These are phyloP conservation scores for Oedothorax gibbosus DNA, from an alignment of 1,140 invertebrate genomes.

Conservation along the genomic window DNA sequence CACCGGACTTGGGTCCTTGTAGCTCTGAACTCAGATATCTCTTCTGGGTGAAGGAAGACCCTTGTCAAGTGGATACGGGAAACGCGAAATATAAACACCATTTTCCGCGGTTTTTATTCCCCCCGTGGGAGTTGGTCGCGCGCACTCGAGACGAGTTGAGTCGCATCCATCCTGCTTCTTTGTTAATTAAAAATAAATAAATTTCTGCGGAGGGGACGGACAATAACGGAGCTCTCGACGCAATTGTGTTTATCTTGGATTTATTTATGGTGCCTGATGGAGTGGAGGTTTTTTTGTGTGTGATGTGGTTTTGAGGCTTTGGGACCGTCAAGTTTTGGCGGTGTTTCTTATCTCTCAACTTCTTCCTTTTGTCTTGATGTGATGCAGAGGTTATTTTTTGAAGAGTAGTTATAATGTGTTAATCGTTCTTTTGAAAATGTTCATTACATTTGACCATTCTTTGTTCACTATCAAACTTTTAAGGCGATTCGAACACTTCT, in stretches of 20 bases:
- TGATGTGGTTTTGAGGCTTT: no score
- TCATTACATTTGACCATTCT: no score
- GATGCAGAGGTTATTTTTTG: no score
- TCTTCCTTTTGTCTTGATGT: conserved; percentile 19
- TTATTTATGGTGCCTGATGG: conserved; percentile 53
- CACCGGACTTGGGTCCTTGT: no score
- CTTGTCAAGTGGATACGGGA: conserved; percentile 51
- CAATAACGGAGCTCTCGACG: conserved; percentile 54
- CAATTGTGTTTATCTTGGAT: conserved; percentile 60
- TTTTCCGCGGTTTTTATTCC: conserved; percentile 42
- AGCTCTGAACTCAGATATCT: no score
- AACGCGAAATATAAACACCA: conserved; percentile 59
- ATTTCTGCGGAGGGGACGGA: conserved; percentile 53
- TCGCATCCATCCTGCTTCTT: conserved; percentile 31
- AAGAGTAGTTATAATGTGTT: no score
- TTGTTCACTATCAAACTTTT: no score
- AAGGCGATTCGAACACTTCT: no score
- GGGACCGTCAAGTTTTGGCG: conserved; percentile 12
- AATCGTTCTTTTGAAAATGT: no score
- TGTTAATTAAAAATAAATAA: conserved; percentile 61
- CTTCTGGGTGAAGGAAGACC: conserved; percentile 36
- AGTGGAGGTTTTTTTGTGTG: conserved; percentile 26
- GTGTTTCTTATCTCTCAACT: background rate
- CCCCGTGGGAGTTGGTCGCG: conserved; percentile 32
- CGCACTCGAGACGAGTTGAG: conserved; percentile 35